A percentile compares a stretch with the other conserved stretches of the same genome.
phyloP scores from a whole-genome alignment of 2,113 vertebrate genomes.

The Leptobrachium ailaonicum region DNA sequence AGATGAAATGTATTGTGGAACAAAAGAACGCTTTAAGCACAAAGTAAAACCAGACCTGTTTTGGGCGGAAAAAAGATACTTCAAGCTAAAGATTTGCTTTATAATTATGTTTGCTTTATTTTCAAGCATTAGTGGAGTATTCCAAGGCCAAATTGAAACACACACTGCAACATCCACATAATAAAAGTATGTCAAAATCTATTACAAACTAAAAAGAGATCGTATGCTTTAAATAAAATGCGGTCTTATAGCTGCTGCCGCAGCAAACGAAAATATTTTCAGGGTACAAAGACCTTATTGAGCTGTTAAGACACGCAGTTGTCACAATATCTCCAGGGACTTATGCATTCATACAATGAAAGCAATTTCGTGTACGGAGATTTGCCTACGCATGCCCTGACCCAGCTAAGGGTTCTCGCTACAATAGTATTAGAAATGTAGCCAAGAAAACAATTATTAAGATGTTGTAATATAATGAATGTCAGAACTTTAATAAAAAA shows the following conservation, averaged over 20 bases:
- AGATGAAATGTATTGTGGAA: no score
- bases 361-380: conserved; percentile 21
- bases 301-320: conserved; percentile 20
- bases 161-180: no score
- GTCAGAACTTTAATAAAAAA: not conserved
- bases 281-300: conserved; percentile 19
- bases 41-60: no score
- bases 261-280: not conserved
- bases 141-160: no score
- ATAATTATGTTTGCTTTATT: no score
- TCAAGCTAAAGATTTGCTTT: no score
- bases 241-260: not conserved
- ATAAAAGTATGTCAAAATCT: not conserved
- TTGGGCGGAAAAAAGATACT: no score
- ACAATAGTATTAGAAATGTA: not conserved
- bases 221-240: not conserved
- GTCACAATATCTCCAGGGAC: not conserved
- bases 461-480: not conserved
- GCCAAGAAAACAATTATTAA: conserved; percentile 1
- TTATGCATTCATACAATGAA: conserved; percentile 1
- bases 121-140: no score
- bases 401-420: not conserved
- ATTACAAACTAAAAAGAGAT: not conserved
- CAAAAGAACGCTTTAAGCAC: no score
- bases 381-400: conserved; percentile 4